phyloP scores from a whole-genome alignment of 2,113 vertebrate species.

The Equus quagga region DNA sequence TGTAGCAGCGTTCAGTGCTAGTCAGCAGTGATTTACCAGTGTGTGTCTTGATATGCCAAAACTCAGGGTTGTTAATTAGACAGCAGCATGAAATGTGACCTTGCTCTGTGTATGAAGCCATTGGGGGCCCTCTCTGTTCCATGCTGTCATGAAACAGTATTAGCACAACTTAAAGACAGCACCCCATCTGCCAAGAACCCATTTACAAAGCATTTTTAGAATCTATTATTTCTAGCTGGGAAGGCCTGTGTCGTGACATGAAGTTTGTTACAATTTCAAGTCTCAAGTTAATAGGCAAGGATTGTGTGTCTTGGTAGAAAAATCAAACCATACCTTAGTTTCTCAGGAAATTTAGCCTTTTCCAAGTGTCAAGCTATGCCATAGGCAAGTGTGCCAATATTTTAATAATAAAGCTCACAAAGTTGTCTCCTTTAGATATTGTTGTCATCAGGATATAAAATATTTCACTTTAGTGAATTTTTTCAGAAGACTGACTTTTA shows the following conservation, averaged over 20 bases:
- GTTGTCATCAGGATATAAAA: neutral
- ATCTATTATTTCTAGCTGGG: neutral
- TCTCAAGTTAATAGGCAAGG: neutral
- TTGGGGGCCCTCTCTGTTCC: neutral
- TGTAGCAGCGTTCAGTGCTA: neutral
- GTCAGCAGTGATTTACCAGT: conserved; percentile 38
- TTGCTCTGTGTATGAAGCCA: neutral
- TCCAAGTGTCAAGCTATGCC: neutral
- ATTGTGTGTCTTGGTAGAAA: neutral
- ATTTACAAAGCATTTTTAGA: conserved; percentile 8
- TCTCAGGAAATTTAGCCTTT: conserved; percentile 31
- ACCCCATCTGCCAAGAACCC: neutral
- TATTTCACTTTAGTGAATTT: neutral
- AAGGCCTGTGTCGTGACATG: neutral
- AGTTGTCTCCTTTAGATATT: neutral
- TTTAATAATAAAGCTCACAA: conserved; percentile 27
- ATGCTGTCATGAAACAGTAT: conserved; percentile 6
- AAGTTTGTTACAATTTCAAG: neutral
- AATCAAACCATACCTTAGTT: neutral
- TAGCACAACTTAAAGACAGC: neutral
- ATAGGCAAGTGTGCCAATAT: neutral
- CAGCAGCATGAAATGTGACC: neutral
- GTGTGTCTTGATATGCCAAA: neutral
- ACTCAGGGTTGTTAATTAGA: conserved; percentile 10
- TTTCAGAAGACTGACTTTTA: conserved; percentile 8